Conservation (phyloP, 2,113 vertebrate genomes). For the Chascanopsetta lugubris region DNA sequence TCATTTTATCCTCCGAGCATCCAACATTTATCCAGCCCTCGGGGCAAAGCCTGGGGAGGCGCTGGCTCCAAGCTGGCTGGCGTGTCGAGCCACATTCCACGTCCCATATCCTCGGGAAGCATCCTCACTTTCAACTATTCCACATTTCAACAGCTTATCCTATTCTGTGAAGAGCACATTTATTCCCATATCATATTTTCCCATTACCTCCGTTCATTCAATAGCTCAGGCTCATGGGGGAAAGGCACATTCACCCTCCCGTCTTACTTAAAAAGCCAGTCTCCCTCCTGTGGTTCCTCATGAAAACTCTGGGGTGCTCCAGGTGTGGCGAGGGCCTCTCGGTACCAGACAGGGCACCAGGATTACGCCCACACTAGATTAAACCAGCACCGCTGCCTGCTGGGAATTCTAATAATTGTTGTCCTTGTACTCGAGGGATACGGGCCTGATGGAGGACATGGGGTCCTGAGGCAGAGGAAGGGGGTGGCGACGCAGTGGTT, state of each 20-base stretch:
- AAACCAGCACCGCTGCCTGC: slow-evolving; percentile 71
- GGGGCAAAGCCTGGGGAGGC: slow-evolving; percentile 50
- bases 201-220: background rate
- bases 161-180: slow-evolving; percentile 25
- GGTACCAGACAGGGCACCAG: slow-evolving; percentile 71
- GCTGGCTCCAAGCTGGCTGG: slow-evolving; percentile 40
- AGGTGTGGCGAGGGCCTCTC: slow-evolving; percentile 71
- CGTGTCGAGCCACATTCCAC: slow-evolving; percentile 57
- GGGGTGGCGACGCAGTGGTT: slow-evolving; percentile 47
- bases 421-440: slow-evolving; percentile 66
- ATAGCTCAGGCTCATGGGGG: slow-evolving; percentile 17
- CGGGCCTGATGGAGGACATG: slow-evolving; percentile 50
- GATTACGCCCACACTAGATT: slow-evolving; percentile 81
- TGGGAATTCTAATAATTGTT: slow-evolving; percentile 83
- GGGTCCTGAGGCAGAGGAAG: slow-evolving; percentile 53
- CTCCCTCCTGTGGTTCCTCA: slow-evolving; percentile 45
- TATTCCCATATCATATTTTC: slow-evolving; percentile 10
- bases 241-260: slow-evolving; percentile 41
- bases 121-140: slow-evolving; percentile 39
- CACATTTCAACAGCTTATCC: slow-evolving; percentile 10
- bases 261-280: slow-evolving; percentile 55
- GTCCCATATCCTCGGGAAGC: slow-evolving; percentile 51
- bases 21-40: slow-evolving; percentile 67
- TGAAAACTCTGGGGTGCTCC: slow-evolving; percentile 58
- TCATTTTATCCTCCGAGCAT: slow-evolving; percentile 60